Conservation (phyloP, 2,797 vertebrate species). For the Cottoperca gobio region DNA sequence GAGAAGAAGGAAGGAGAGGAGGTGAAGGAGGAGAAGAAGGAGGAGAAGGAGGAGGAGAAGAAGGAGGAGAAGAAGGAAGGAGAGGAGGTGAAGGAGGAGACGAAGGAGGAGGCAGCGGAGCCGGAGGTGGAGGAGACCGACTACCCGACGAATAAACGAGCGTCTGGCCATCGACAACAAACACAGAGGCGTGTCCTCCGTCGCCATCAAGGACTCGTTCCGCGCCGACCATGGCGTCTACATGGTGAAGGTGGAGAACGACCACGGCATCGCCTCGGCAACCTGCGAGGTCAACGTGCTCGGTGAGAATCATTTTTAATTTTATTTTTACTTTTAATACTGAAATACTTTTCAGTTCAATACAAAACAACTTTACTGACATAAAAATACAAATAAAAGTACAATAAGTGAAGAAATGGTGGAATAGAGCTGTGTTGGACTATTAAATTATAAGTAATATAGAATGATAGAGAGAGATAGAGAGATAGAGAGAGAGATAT, state of each 20-base stretch:
- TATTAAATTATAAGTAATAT: too few species aligned
- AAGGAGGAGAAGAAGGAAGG: not conserved
- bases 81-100: slow-evolving; percentile 29
- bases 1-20: slow-evolving; percentile 20
- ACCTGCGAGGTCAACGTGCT: slow-evolving; percentile 94
- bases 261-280: slow-evolving; percentile 91
- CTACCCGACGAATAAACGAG: slow-evolving; percentile 90
- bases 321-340: too few species aligned
- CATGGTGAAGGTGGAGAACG: slow-evolving; percentile 95
- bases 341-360: too few species aligned
- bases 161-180: slow-evolving; percentile 90
- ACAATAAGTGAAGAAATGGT: too few species aligned
- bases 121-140: slow-evolving; percentile 86
- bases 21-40: slow-evolving; percentile 1
- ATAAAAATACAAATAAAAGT: too few species aligned
- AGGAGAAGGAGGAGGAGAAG: slow-evolving; percentile 6
- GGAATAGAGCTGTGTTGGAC: too few species aligned
- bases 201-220: slow-evolving; percentile 88
- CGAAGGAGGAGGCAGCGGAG: slow-evolving; percentile 63
- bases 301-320: slow-evolving; percentile 87
- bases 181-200: slow-evolving; percentile 88
- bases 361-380: too few species aligned
- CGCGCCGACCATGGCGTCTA: slow-evolving; percentile 92
- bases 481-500: too few species aligned
- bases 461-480: too few species aligned